Base-by-base conservation (phyloP, 92 coral and sea anemone genomes). In the Palythoa grandis region DNA sequence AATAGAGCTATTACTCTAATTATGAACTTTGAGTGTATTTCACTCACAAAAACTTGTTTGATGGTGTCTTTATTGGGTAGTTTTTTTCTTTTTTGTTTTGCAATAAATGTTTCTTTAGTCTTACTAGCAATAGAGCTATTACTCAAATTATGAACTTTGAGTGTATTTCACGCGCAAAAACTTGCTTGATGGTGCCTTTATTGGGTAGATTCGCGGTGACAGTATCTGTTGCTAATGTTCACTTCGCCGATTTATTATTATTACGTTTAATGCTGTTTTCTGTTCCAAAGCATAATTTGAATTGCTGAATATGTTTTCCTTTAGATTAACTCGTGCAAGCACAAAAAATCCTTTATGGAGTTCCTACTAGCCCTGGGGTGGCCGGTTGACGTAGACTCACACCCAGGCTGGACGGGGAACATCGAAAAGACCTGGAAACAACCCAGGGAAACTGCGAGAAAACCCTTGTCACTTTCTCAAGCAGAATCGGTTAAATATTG, bases 371-470 rank as follows among this genome's bases (percentile, higher is more conserved):
- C 99, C 16, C 90, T 96, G n/a, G 99, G 99, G 23, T 96, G 99
- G 99, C 95, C 97, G 1, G 99, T 96, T 11, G 98, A 95, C 48
- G 63, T 91, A 17, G 93, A 89, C 71, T 83, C 93, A n/a, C 99
- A 96, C 73, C 93, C 99, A 11, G 99, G 99, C 15, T 96, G 99
- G 99, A 83, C 95, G 37, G 99, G 99, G 43, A 93, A 96, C 88
- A 91, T 95, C 13, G 86, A 87, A 58, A 88, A 91, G 83, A 87
- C 93, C 74, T 96, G 99, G 99, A 91, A 89, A 67, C 91, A 85
- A 76, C 69, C 73, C 37, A 87, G 79, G 23, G 79, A 91, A n/a
- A 70, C 68, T 23, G 54, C 79, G 38, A 57, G 86, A 65, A 75
- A 48, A 69, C 68, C 53, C 16, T n/a, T 71, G 25, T 56, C 88